These are phyloP conservation scores for Caenorhabditis sp. DNA, from an alignment of 2,888 invertebrate species.

Conservation along the genomic window DNA sequence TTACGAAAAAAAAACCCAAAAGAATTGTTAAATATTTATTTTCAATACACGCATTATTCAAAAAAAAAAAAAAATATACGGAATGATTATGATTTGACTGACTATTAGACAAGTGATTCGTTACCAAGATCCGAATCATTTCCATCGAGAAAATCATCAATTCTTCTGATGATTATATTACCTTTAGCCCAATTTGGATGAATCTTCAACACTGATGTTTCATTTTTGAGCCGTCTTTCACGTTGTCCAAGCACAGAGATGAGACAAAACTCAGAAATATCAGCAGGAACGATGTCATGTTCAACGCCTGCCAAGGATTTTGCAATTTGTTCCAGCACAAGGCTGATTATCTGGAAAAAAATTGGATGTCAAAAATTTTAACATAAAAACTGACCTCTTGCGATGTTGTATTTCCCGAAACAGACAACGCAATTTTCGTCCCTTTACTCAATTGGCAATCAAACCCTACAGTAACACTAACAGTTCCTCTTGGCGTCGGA, in stretches of 20 bases:
- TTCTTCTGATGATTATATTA: conserved; percentile 87
- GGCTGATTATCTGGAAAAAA: conserved; percentile 78
- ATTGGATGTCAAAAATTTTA: background rate
- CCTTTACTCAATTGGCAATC: conserved; percentile 79
- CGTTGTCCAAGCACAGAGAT: conserved; percentile 94
- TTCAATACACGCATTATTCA: background rate
- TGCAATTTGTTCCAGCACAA: conserved; percentile 93
- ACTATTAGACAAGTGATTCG: conserved; percentile 71
- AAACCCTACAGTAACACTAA: conserved; percentile 92
- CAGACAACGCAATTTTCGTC: conserved; percentile 82
- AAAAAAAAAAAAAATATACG: too few species aligned
- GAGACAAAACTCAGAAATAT: conserved; percentile 87
- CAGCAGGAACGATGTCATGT: conserved; percentile 66
- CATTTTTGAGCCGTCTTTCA: conserved; percentile 88
- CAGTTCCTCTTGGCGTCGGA: conserved; percentile 62
- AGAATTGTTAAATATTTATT: background rate
- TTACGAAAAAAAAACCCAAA: too few species aligned
- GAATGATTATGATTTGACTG: background rate
- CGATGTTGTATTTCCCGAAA: conserved; percentile 89
- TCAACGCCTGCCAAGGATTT: conserved; percentile 76
- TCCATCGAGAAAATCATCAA: conserved; percentile 77
- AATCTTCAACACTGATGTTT: conserved; percentile 88
- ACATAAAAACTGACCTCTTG: conserved; percentile 77
- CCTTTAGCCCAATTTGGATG: conserved; percentile 85
- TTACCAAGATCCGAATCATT: conserved; percentile 71